phyloP scores from a whole-genome alignment of 92 coral and sea anemone species.

The Actinernus sp. region DNA sequence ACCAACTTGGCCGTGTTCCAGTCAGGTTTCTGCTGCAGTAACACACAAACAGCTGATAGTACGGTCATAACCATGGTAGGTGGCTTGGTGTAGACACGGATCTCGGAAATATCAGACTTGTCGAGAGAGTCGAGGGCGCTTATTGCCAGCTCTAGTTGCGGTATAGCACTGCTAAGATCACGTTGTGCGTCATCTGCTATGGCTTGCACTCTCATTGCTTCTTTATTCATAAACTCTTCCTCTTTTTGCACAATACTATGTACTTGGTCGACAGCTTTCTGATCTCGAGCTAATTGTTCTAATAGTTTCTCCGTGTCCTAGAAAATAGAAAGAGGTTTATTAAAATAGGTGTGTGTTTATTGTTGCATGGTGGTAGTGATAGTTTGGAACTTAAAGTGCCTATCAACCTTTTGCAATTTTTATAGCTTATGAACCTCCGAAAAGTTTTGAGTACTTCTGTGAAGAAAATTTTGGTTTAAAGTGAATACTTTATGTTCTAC shows the following conservation, averaged over 20 bases:
- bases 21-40: slow-evolving; percentile 96
- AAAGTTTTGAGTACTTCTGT: too few relatives aligned
- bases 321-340: not conserved
- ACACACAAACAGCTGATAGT: slow-evolving; percentile 87
- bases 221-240: slow-evolving; percentile 91
- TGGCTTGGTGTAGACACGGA: slow-evolving; percentile 98
- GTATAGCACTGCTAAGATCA: slow-evolving; percentile 89
- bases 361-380: not conserved
- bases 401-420: too few relatives aligned
- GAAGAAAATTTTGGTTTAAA: too few relatives aligned
- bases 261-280: slow-evolving; percentile 94
- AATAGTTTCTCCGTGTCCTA: slow-evolving; percentile 93
- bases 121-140: slow-evolving; percentile 87
- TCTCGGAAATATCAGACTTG: slow-evolving; percentile 97
- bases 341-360: too few relatives aligned
- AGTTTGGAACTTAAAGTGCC: not conserved
- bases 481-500: too few relatives aligned
- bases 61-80: slow-evolving; percentile 99
- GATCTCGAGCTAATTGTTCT: slow-evolving; percentile 96
- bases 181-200: slow-evolving; percentile 96
- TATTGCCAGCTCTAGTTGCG: slow-evolving; percentile 84
- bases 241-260: slow-evolving; percentile 92
- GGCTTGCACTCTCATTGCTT: slow-evolving; percentile 85
- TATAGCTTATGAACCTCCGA: not conserved
- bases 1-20: slow-evolving; percentile 94